Base-by-base conservation (phyloP, 2,888 invertebrate genomes). In the Hyposoter didymator region DNA sequence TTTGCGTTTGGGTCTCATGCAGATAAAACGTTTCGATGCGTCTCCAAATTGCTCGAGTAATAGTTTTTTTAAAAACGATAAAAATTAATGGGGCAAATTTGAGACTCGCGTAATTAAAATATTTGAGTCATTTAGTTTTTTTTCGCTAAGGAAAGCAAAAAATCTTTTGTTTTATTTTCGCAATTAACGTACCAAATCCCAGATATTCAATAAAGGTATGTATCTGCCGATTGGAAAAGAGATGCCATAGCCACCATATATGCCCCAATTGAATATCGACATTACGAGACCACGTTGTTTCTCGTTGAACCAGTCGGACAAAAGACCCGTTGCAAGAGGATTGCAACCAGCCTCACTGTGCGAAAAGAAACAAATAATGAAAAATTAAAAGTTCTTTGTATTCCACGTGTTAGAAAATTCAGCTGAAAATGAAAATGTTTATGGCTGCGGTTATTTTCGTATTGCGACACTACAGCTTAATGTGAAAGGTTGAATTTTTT, bases 251-350 rank as follows among this genome's bases (percentile, higher is more conserved):
- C 98, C 98, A 47, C 98, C 98, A 92, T 98, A 99, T 89, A 98
- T 98, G 14, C 99, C 98, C 98, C 98, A 98, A 94, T 98, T 98
- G 95, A 98, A 98, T 86, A 99, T 96, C 0, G 98, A 98, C 95
- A 98, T 96, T 17, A 98, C 98, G 62, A 98, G 94, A 0, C 98
- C 98, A 81, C 98, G 95, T 91, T 98, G 97, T 86, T 96, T 95
- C 92, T 97, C 97, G 0, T 96, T 96, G 92, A 97, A 97, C 90
- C 97, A 95, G 91, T 98, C 97, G 0, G 97, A 97, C 84, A 98
- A 95, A 69, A 98, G 96, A 7, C 98, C 98, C 0, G 98, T 98
- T 0, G 97, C 97, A 82, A 98, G 94, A 0, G 98, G 98, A 94
- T 98, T 98, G 93, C 98, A 97, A 1, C 97, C 98, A 1, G 98